phyloP scores from a whole-genome alignment of 2,113 vertebrate species.

The Hiodon alosoides region DNA sequence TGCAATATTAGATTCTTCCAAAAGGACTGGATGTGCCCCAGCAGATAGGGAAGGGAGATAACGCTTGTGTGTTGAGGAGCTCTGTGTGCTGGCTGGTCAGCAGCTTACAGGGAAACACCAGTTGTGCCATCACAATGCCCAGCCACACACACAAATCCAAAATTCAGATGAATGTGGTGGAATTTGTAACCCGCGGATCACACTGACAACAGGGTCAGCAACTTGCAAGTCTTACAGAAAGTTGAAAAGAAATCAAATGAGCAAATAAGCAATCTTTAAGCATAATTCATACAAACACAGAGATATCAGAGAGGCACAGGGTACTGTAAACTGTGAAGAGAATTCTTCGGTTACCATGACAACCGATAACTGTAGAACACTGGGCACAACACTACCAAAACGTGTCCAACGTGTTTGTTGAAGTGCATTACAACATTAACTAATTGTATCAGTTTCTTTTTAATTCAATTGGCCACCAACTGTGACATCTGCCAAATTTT shows the following conservation, averaged over 20 bases:
- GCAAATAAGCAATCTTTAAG: not conserved
- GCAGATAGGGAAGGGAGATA: too few species aligned
- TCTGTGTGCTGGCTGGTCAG: not conserved
- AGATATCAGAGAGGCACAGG: not conserved
- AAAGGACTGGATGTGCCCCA: too few species aligned
- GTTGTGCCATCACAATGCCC: not conserved
- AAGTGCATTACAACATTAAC: not conserved
- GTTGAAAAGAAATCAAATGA: not conserved
- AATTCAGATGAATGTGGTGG: not conserved
- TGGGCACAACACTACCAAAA: not conserved
- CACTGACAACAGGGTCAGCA: not conserved
- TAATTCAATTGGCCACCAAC: too few species aligned
- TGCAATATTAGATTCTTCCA: too few species aligned
- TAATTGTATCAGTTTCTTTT: too few species aligned
- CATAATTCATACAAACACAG: constrained; percentile 11
- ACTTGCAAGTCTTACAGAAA: not conserved
- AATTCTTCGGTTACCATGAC: constrained; percentile 37
- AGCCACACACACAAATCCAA: constrained; percentile 1
- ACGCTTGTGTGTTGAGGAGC: too few species aligned
- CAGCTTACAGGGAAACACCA: not conserved
- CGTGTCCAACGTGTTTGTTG: constrained; percentile 15
- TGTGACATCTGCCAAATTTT: too few species aligned
- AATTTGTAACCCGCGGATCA: not conserved
- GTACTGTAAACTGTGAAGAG: not conserved
- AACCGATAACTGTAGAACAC: constrained; percentile 41